phyloP scores from a whole-genome alignment of 2,797 vertebrate species.

The Vultur gryphus region DNA sequence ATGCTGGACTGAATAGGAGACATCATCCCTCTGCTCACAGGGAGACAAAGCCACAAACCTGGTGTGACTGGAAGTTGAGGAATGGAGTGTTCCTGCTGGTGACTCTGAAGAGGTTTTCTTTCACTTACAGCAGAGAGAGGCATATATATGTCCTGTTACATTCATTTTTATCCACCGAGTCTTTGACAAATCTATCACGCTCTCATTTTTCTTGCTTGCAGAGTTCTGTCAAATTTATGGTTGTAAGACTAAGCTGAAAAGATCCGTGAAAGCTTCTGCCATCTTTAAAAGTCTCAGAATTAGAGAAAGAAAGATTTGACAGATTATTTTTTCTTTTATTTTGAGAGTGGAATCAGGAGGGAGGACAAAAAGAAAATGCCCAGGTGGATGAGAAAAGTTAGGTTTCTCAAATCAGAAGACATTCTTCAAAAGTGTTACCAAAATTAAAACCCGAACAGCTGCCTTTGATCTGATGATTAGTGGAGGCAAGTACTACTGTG shows the following conservation, averaged over 20 bases:
- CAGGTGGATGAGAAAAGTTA: not conserved
- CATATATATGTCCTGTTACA: not conserved
- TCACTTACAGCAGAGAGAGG: not conserved
- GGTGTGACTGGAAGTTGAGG: not conserved
- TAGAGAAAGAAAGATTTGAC: not conserved
- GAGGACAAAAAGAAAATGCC: not conserved
- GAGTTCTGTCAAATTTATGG: not conserved
- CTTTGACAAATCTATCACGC: not conserved
- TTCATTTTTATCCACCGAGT: not conserved
- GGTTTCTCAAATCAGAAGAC: not conserved
- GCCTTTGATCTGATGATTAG: not conserved
- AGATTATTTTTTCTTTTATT: not conserved
- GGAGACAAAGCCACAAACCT: not conserved
- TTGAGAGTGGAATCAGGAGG: not conserved
- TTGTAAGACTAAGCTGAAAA: not conserved
- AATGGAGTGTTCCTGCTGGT: not conserved
- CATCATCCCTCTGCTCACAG: not conserved
- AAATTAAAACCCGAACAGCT: not conserved
- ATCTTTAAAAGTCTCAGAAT: constrained; percentile 2
- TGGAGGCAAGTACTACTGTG: not conserved
- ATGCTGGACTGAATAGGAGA: not conserved
- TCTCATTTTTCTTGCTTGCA: not conserved
- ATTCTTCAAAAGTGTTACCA: not conserved
- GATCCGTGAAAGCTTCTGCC: not conserved
- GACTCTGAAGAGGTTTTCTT: not conserved